These are phyloP conservation scores for Sinocyclocheilus maitianheensis DNA, from an alignment of 2,113 vertebrate genomes.

Conservation along the genomic window DNA sequence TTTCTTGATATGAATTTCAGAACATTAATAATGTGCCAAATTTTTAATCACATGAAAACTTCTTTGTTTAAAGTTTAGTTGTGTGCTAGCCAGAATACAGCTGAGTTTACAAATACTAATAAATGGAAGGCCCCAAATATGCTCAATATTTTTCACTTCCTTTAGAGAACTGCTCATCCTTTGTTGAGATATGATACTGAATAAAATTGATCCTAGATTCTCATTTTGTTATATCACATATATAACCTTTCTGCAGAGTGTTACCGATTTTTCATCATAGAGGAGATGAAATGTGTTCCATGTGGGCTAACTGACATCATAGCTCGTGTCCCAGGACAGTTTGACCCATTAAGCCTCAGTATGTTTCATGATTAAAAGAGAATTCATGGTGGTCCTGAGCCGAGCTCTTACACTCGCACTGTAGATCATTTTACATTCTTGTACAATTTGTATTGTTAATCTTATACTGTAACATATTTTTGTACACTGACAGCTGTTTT, in stretches of 20 bases:
- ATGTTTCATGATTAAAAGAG: slow-evolving; percentile 16
- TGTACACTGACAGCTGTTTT: not conserved
- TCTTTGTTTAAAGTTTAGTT: not conserved
- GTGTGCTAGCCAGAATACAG: not conserved
- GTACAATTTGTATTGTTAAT: not conserved
- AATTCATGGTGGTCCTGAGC: slow-evolving; percentile 18
- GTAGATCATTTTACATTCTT: not conserved
- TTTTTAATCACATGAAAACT: not conserved
- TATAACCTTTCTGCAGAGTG: not conserved
- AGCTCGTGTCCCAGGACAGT: not conserved
- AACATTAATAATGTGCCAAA: not conserved
- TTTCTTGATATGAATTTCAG: not conserved
- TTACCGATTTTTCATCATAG: not conserved
- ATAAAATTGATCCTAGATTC: not conserved
- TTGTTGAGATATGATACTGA: not conserved
- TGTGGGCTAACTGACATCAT: slow-evolving; percentile 6
- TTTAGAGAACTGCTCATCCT: not conserved
- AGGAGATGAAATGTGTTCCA: not conserved
- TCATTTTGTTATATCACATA: not conserved
- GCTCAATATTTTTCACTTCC: not conserved
- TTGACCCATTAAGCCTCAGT: slow-evolving; percentile 13
- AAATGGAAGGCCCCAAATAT: not conserved
- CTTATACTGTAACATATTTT: not conserved
- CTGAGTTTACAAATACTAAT: not conserved
- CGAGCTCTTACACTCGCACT: not conserved